Conservation (phyloP, 2,113 vertebrate species). For the Platycercus adscitus region DNA sequence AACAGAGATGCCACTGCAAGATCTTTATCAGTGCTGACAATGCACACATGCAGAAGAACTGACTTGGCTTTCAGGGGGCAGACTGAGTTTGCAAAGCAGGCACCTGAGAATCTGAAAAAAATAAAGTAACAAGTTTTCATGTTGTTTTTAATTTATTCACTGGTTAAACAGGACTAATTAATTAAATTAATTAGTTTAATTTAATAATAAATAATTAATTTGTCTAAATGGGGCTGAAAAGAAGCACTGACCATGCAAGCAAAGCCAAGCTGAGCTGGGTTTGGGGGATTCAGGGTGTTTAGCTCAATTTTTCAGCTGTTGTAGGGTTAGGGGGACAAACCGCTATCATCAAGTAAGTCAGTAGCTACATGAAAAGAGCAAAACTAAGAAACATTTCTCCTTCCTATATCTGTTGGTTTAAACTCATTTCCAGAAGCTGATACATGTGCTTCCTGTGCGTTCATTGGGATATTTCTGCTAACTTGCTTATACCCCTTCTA, state of each 20-base stretch:
- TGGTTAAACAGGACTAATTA: not conserved
- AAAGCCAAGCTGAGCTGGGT: not conserved
- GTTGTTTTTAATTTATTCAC: not conserved
- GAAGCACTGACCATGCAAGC: not conserved
- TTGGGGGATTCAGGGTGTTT: not conserved
- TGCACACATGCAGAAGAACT: not conserved
- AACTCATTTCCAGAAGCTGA: not conserved
- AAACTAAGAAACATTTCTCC: not conserved
- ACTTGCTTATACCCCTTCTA: not conserved
- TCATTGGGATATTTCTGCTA: not conserved
- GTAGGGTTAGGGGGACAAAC: not conserved
- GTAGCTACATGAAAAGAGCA: not conserved
- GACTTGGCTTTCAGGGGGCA: not conserved
- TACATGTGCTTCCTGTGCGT: not conserved
- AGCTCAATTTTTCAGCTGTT: not conserved
- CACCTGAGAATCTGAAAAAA: not conserved
- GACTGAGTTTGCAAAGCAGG: not conserved
- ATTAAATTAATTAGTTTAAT: not conserved
- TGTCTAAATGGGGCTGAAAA: not conserved
- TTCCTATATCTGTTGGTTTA: not conserved
- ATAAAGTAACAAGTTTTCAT: not conserved
- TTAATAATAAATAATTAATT: not conserved
- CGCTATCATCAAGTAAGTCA: not conserved
- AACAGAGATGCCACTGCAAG: constrained; percentile 16
- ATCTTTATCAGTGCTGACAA: not conserved